Evolutionary conservation across 2,888 invertebrate genomes (phyloP).

Genomic region (Eupsilia transversa): DNA sequence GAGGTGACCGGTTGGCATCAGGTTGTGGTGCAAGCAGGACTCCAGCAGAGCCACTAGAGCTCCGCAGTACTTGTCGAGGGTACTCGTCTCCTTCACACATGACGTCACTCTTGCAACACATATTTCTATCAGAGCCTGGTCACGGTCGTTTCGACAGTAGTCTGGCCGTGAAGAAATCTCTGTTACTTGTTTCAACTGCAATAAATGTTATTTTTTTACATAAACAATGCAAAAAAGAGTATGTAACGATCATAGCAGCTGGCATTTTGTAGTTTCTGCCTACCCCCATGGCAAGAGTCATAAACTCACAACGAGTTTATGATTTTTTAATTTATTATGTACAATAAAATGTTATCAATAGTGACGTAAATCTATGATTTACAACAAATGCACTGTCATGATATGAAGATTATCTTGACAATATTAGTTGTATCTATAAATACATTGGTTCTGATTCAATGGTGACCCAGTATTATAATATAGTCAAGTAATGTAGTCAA

Average conservation of each 20-base stretch:
- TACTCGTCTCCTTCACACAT: conserved; percentile 96
- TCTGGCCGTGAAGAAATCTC: conserved; percentile 95
- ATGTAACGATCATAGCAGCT: background rate
- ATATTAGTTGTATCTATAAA: conserved; percentile 20
- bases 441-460: conserved; percentile 9
- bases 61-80: conserved; percentile 96
- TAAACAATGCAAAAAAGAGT: background rate
- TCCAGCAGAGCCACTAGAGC: conserved; percentile 96
- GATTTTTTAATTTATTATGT: background rate
- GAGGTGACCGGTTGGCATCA: conserved; percentile 92
- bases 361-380: conserved; percentile 34
- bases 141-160: conserved; percentile 96
- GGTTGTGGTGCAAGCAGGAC: conserved; percentile 96
- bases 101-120: conserved; percentile 97
- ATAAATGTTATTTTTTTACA: conserved; percentile 49
- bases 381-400: conserved; percentile 45
- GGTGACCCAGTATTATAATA: background rate
- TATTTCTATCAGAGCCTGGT: conserved; percentile 98
- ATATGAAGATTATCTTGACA: conserved; percentile 47
- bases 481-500: background rate
- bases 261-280: background rate
- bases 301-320: too few relatives aligned
- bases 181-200: conserved; percentile 93
- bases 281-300: background rate
- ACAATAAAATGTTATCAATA: conserved; percentile 57